phyloP scores from a whole-genome alignment of 2,888 invertebrate species.

The Torymus auratus region DNA sequence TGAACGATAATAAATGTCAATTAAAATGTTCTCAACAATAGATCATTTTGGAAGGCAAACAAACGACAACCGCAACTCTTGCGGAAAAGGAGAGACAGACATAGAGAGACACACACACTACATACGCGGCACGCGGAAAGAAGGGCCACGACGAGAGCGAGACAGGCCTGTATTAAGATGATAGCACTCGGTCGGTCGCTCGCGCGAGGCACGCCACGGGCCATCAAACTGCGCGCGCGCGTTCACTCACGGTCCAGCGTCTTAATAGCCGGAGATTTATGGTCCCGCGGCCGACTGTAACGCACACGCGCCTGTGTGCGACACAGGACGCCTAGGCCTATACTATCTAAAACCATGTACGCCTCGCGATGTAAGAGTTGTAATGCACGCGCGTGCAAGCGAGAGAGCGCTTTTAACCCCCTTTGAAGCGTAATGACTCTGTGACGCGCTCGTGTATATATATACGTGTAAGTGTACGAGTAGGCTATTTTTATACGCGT shows the following conservation, averaged over 20 bases:
- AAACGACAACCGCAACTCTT: not conserved
- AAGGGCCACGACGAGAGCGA: not conserved
- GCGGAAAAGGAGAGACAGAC: not conserved
- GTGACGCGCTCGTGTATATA: not conserved
- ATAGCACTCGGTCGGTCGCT: slow-evolving; percentile 11
- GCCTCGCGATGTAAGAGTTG: too few species aligned
- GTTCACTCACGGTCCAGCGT: slow-evolving; percentile 67
- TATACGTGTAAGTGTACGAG: not conserved
- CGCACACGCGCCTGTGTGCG: slow-evolving; percentile 50
- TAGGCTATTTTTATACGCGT: slow-evolving; percentile 36
- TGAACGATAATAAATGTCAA: too few species aligned
- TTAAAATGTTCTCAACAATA: too few species aligned
- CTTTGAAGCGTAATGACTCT: slow-evolving; percentile 51
- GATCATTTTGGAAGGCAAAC: too few species aligned
- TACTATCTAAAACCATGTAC: slow-evolving; percentile 38
- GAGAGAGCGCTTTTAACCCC: slow-evolving; percentile 16
- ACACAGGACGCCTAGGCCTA: slow-evolving; percentile 10
- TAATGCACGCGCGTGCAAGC: not conserved
- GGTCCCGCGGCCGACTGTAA: slow-evolving; percentile 61
- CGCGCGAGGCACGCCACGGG: slow-evolving; percentile 36
- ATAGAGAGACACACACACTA: too few species aligned
- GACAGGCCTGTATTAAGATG: slow-evolving; percentile 41
- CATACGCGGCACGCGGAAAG: not conserved
- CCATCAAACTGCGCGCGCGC: slow-evolving; percentile 51
- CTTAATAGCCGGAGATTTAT: slow-evolving; percentile 76